A percentile compares a stretch with the other conserved stretches of the same genome.
phyloP scores from a whole-genome alignment of 1,140 invertebrate genomes.

The Cardiocondyla obscurior region DNA sequence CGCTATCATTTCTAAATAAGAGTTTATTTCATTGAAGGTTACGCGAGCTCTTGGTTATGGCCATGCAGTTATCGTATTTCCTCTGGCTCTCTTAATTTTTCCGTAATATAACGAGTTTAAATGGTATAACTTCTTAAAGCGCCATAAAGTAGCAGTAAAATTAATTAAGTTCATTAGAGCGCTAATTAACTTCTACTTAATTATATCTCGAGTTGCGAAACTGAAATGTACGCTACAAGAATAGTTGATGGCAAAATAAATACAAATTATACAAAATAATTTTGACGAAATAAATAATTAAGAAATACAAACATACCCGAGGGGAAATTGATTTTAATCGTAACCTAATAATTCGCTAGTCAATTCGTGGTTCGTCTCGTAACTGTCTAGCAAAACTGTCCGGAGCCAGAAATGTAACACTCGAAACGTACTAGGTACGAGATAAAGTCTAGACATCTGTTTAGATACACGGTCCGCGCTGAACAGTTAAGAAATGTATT shows the following conservation, averaged over 20 bases:
- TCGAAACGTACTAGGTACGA: too few species aligned
- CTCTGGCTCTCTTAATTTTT: conserved; percentile 16
- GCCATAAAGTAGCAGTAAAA: background rate
- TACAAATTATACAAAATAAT: background rate
- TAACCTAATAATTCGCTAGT: too few species aligned
- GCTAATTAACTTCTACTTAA: conserved; percentile 43
- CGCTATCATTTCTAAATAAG: conserved; percentile 1
- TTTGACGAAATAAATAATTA: background rate
- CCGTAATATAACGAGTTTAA: background rate
- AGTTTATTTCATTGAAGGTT: background rate
- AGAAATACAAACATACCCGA: background rate
- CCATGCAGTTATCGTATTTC: background rate
- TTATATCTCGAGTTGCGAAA: conserved; percentile 9
- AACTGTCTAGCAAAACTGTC: too few species aligned
- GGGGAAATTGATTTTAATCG: too few species aligned
- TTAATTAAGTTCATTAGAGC: conserved; percentile 38
- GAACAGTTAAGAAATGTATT: too few species aligned
- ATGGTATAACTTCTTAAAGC: conserved; percentile 23
- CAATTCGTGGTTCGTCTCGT: too few species aligned
- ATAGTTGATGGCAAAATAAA: background rate
- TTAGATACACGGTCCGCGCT: too few species aligned
- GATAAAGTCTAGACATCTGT: too few species aligned
- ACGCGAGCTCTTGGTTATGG: background rate
- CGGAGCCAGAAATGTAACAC: too few species aligned
- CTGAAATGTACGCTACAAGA: background rate